Evolutionary conservation across 2,888 invertebrate genomes (phyloP).

Genomic region (Pseudeuparius sepicola): DNA sequence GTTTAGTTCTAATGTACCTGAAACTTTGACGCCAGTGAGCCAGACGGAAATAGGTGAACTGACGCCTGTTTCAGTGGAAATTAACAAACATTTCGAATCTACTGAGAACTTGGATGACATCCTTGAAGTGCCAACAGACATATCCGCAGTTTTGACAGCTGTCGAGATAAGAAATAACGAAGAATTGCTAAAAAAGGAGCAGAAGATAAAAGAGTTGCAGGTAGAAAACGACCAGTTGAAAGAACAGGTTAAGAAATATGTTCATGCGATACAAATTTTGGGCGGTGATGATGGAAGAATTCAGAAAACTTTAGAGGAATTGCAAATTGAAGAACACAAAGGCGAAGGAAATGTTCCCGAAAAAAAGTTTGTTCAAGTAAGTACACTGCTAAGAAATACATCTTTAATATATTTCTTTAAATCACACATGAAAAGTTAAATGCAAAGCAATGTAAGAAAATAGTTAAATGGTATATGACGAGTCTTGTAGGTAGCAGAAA

Average conservation of each 20-base stretch:
- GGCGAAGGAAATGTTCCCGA: slow-evolving; percentile 74
- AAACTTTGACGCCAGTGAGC: slow-evolving; percentile 40
- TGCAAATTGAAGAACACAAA: slow-evolving; percentile 38
- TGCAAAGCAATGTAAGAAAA: no score
- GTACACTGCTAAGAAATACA: slow-evolving; percentile 11
- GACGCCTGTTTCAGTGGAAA: slow-evolving; percentile 39
- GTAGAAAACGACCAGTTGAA: slow-evolving; percentile 75
- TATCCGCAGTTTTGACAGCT: slow-evolving; percentile 20
- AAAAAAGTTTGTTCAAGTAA: slow-evolving; percentile 74
- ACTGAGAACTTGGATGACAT: slow-evolving; percentile 32
- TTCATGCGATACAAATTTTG: slow-evolving; percentile 80
- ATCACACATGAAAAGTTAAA: neutral
- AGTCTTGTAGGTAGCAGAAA: slow-evolving; percentile 77
- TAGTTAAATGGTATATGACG: no score
- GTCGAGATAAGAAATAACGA: slow-evolving; percentile 36
- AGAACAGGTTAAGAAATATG: slow-evolving; percentile 76
- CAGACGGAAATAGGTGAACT: slow-evolving; percentile 41
- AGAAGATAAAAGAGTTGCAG: slow-evolving; percentile 31
- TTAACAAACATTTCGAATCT: slow-evolving; percentile 29
- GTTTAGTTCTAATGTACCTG: slow-evolving; percentile 27
- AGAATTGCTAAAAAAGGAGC: slow-evolving; percentile 31
- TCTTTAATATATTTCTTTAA: neutral
- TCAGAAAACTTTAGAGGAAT: slow-evolving; percentile 32
- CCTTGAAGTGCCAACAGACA: slow-evolving; percentile 30
- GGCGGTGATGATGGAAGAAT: slow-evolving; percentile 41